Conservation (phyloP, 2,797 vertebrate genomes). For the Sebastes iracundus region DNA sequence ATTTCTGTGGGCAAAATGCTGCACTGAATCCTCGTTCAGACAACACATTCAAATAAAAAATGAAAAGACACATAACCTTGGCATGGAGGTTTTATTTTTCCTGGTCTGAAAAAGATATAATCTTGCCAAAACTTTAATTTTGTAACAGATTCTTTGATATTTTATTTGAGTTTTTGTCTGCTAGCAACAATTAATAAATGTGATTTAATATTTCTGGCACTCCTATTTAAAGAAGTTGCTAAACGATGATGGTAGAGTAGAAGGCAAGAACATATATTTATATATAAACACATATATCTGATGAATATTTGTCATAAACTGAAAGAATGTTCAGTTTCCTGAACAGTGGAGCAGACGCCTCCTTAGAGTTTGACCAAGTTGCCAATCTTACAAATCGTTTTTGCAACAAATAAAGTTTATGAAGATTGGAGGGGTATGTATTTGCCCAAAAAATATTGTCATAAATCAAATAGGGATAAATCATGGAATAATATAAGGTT, state of each 20-base stretch:
- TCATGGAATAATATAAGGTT: no score
- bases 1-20: neutral
- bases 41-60: neutral
- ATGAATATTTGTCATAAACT: no score
- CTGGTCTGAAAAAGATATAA: neutral
- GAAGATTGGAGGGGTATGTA: no score
- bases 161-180: neutral
- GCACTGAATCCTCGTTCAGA: neutral
- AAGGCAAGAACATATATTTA: no score
- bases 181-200: neutral
- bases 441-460: rapidly evolving
- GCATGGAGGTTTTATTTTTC: neutral
- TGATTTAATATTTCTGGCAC: neutral
- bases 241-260: no score
- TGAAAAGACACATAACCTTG: neutral
- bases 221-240: neutral
- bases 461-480: no score
- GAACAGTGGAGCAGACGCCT: no score
- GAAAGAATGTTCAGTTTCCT: no score
- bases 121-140: neutral
- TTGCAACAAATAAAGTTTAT: no score
- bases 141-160: neutral
- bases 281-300: no score
- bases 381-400: no score
- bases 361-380: no score